A percentile compares a stretch with the other conserved stretches of the same genome.
Conservation (phyloP, 2,888 invertebrate genomes). For the Diloba caeruleocephala region DNA sequence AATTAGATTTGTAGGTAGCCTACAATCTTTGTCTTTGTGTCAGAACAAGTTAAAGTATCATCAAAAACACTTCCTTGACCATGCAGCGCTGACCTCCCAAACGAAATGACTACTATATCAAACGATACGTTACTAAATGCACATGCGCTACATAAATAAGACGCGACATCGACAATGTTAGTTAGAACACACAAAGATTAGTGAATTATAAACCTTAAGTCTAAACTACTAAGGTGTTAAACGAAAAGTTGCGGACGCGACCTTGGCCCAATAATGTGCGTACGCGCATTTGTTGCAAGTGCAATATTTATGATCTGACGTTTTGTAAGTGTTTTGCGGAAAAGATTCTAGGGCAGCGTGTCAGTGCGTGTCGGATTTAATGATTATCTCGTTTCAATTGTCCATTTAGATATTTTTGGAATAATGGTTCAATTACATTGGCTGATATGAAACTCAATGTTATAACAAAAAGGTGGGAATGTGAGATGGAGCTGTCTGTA, state of each 20-base stretch:
- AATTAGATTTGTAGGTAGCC: conserved; percentile 53
- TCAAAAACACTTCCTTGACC: conserved; percentile 62
- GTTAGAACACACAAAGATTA: conserved; percentile 14
- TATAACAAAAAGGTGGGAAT: too few species aligned
- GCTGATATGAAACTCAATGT: background rate
- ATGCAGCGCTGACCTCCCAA: conserved; percentile 57
- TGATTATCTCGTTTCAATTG: conserved; percentile 34
- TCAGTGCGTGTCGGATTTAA: conserved; percentile 43
- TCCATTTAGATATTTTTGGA: conserved; percentile 20
- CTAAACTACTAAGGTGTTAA: conserved; percentile 39
- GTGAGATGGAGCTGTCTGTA: background rate
- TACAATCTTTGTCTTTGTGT: conserved; percentile 33
- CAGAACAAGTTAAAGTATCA: conserved; percentile 32
- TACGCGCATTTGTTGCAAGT: conserved; percentile 67
- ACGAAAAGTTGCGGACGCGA: conserved; percentile 35
- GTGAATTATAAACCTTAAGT: conserved; percentile 45
- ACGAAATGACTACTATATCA: conserved; percentile 50
- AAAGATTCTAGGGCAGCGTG: conserved; percentile 72
- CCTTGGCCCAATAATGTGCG: conserved; percentile 81
- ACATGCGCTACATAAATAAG: conserved; percentile 53
- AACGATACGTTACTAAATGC: conserved; percentile 52
- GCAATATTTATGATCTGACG: conserved; percentile 65
- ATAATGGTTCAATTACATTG: conserved; percentile 10
- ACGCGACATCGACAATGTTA: conserved; percentile 52
- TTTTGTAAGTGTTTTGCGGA: conserved; percentile 69